Percentiles rank a stretch among this genome's conserved stretches.
Evolutionary conservation across 2,113 vertebrate species (phyloP).

Genomic region (Sinocyclocheilus anophthalmus): DNA sequence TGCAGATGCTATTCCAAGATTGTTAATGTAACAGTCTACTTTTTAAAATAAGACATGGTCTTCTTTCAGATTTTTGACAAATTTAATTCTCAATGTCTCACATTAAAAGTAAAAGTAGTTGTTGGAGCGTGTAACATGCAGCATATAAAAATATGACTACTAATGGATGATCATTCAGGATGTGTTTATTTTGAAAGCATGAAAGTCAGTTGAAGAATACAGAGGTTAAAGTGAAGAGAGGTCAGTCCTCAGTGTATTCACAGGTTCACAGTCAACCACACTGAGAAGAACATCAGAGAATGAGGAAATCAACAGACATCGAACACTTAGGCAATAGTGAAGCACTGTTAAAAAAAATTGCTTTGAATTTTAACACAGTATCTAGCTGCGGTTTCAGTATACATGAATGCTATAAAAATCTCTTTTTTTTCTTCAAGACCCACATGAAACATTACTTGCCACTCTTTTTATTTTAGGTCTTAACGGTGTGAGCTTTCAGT

Average conservation of each 20-base stretch:
- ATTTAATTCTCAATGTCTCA: neutral
- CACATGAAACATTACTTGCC: conserved; percentile 54
- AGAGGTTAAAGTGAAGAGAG: conserved; percentile 70
- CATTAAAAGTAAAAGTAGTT: neutral
- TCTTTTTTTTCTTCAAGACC: conserved; percentile 41
- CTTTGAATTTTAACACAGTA: conserved; percentile 68
- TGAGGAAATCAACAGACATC: conserved; percentile 63
- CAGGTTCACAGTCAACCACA: conserved; percentile 65
- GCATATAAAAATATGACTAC: conserved; percentile 37
- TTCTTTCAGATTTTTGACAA: neutral
- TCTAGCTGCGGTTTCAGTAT: conserved; percentile 67
- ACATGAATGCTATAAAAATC: conserved; percentile 53
- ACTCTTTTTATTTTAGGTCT: conserved; percentile 49
- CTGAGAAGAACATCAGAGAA: conserved; percentile 64
- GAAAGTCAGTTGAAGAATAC: conserved; percentile 69
- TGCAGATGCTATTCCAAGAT: neutral
- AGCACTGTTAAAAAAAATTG: conserved; percentile 60
- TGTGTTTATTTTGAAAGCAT: conserved; percentile 77
- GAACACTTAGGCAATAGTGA: conserved; percentile 63
- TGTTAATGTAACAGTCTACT: neutral
- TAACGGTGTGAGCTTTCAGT: conserved; percentile 34
- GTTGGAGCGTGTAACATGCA: neutral
- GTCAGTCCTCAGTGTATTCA: conserved; percentile 63
- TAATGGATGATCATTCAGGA: conserved; percentile 48
- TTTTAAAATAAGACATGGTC: neutral